Percentiles rank a stretch among this genome's conserved stretches.
phyloP scores from a whole-genome alignment of 2,113 vertebrate species.

The Penelope pileata region DNA sequence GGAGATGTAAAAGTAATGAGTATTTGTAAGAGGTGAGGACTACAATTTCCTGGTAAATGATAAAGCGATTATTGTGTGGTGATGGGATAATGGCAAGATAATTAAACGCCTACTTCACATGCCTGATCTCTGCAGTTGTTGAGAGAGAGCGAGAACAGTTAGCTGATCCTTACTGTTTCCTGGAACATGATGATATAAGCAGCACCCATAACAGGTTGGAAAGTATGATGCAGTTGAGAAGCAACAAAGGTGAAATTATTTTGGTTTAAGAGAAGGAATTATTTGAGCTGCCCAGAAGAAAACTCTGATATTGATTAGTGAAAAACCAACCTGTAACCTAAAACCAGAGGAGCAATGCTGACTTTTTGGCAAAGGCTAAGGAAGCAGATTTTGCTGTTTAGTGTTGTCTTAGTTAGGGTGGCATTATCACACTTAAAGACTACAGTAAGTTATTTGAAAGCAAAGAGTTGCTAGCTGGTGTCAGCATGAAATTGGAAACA shows the following conservation, averaged over 20 bases:
- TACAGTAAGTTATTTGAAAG: background rate
- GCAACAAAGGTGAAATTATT: accelerated
- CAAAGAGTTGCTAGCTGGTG: background rate
- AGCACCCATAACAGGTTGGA: accelerated
- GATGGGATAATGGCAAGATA: constrained; percentile 19
- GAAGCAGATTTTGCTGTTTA: background rate
- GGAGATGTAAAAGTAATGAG: background rate
- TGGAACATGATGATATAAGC: background rate
- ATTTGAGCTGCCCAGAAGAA: background rate
- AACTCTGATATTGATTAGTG: background rate
- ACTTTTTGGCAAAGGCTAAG: background rate
- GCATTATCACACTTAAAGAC: background rate
- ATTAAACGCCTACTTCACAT: constrained; percentile 20
- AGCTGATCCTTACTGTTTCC: background rate
- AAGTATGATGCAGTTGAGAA: background rate
- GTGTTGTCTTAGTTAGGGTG: background rate
- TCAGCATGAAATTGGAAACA: background rate
- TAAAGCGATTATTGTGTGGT: background rate
- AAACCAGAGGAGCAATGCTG: background rate
- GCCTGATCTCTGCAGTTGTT: background rate
- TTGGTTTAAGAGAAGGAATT: background rate
- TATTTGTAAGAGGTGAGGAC: background rate
- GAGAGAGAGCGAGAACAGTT: background rate
- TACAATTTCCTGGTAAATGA: background rate
- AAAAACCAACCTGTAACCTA: background rate